phyloP scores from a whole-genome alignment of 1,140 invertebrate species.

The Macrocentrus cingulum region DNA sequence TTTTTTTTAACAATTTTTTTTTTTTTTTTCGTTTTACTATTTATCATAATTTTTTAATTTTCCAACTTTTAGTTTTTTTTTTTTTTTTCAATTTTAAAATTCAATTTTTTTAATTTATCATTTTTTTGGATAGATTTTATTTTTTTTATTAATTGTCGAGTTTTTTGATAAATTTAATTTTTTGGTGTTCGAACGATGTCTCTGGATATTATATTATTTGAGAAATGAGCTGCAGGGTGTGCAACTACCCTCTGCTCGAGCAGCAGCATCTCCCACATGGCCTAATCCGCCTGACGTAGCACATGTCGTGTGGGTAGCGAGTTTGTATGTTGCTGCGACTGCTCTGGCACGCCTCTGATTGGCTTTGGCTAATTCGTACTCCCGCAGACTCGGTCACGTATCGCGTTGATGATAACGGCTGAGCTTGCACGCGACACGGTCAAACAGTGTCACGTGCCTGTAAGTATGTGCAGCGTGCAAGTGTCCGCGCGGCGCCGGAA shows the following conservation, averaged over 20 bases:
- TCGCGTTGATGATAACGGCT: constrained; percentile 30
- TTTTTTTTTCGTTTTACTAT: no score
- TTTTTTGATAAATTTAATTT: no score
- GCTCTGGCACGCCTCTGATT: constrained; percentile 47
- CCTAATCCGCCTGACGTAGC: constrained; percentile 50
- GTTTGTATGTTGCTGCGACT: constrained; percentile 19
- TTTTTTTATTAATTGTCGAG: no score
- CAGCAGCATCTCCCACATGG: constrained; percentile 24
- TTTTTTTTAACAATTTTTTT: no score
- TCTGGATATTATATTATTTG: constrained; percentile 58
- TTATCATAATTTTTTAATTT: no score
- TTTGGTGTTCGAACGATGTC: no score
- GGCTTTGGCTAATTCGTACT: constrained; percentile 50
- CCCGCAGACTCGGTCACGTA: constrained; percentile 51
- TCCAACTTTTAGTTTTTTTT: no score
- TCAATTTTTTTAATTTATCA: no score
- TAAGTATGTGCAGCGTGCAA: not conserved
- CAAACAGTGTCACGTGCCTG: constrained; percentile 25
- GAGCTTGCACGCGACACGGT: constrained; percentile 29
- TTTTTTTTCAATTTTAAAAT: no score
- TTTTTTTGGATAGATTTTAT: no score
- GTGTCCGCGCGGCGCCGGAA: no score
- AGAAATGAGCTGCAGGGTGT: constrained; percentile 43
- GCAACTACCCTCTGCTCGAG: constrained; percentile 40
- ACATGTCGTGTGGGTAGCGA: constrained; percentile 16